Conservation (phyloP, 2,888 invertebrate species). For the Lasioglossum morio region DNA sequence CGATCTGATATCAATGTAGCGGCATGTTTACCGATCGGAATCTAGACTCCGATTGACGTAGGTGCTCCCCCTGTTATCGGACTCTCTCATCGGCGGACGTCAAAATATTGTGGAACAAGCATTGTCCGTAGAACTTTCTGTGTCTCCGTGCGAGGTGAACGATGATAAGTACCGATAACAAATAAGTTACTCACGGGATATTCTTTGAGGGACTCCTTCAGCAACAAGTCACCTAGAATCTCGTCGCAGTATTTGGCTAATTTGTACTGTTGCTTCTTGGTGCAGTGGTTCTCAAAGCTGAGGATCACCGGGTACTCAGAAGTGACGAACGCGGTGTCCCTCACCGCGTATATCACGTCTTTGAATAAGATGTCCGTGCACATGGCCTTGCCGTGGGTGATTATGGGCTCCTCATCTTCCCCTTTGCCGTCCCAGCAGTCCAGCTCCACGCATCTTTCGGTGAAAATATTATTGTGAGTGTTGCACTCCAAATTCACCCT, state of each 20-base stretch:
- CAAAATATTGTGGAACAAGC: background rate
- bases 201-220: constrained; percentile 95
- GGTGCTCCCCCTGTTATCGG: constrained; percentile 13
- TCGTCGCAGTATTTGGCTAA: constrained; percentile 99
- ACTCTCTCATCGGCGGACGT: background rate
- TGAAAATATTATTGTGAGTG: background rate
- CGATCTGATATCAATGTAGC: constrained; percentile 13
- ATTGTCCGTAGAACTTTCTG: background rate
- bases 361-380: constrained; percentile 99
- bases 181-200: constrained; percentile 88
- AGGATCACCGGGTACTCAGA: constrained; percentile 98
- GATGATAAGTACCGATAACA: background rate
- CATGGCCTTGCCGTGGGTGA: constrained; percentile 99
- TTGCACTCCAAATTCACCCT: too few species aligned
- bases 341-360: constrained; percentile 98
- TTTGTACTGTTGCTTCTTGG: constrained; percentile 98
- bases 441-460: constrained; percentile 95
- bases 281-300: constrained; percentile 99
- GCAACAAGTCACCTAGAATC: constrained; percentile 95
- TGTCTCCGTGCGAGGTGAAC: background rate
- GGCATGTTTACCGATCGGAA: constrained; percentile 9
- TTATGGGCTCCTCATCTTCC: constrained; percentile 99
- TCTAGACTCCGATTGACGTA: constrained; percentile 24
- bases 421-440: constrained; percentile 99
- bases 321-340: constrained; percentile 99